A percentile compares a stretch with the other conserved stretches of the same genome.
Conservation (phyloP, 2,113 vertebrate species). For the Corydoras maculifer region DNA sequence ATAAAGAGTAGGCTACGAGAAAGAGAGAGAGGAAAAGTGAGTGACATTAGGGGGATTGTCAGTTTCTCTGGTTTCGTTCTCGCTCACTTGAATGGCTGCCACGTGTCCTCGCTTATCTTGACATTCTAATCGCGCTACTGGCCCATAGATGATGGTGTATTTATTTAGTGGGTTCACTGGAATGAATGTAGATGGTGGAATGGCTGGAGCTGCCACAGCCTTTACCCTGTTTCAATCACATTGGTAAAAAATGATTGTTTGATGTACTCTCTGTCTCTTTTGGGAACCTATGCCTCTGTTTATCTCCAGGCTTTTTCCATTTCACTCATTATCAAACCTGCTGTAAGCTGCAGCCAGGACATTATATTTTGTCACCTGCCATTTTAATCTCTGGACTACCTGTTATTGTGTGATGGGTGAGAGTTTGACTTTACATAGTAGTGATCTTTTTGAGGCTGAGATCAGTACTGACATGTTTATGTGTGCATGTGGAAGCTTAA, state of each 20-base stretch:
- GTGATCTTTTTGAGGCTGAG: too few relatives aligned
- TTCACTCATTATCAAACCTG: slow-evolving; percentile 37
- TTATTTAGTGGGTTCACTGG: slow-evolving; percentile 55
- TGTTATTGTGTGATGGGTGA: too few relatives aligned
- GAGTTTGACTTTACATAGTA: too few relatives aligned
- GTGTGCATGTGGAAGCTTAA: too few relatives aligned
- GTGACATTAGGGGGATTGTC: slow-evolving; percentile 43
- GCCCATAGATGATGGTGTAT: slow-evolving; percentile 61
- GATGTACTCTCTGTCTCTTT: slow-evolving; percentile 40
- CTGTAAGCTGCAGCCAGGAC: slow-evolving; percentile 15
- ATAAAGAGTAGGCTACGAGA: slow-evolving; percentile 11
- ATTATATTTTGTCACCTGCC: slow-evolving; percentile 16
- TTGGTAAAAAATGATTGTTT: slow-evolving; percentile 66
- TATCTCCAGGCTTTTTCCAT: slow-evolving; percentile 30
- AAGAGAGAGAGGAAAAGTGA: slow-evolving; percentile 14
- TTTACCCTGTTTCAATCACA: slow-evolving; percentile 54
- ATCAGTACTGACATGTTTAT: too few relatives aligned
- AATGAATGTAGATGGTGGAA: slow-evolving; percentile 56
- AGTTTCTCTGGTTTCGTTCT: slow-evolving; percentile 40
- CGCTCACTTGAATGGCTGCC: slow-evolving; percentile 44
- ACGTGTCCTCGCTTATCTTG: slow-evolving; percentile 60
- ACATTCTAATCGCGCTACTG: slow-evolving; percentile 62
- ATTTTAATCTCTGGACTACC: too few relatives aligned
- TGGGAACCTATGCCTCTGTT: slow-evolving; percentile 32
- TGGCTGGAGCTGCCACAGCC: slow-evolving; percentile 19